Evolutionary conservation across 2,888 invertebrate genomes (phyloP).

Genomic region (Caenorhabditis zanzibari): DNA sequence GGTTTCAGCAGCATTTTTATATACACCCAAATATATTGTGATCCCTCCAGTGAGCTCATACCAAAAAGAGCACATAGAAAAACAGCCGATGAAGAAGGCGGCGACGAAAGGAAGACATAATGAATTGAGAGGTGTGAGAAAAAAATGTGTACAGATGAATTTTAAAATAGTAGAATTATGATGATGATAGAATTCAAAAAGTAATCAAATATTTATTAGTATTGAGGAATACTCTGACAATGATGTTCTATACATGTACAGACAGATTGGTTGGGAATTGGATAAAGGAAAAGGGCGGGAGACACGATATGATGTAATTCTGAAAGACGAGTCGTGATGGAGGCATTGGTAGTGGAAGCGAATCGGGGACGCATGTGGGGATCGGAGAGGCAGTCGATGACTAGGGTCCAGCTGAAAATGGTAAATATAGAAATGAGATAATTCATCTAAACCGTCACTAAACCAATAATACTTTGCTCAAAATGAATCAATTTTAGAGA

Average conservation of each 20-base stretch:
- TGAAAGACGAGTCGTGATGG: conserved; percentile 47
- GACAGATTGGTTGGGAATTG: conserved; percentile 76
- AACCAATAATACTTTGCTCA: too few species aligned
- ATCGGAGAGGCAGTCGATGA: conserved; percentile 80
- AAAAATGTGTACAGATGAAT: conserved; percentile 5
- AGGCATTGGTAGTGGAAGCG: conserved; percentile 54
- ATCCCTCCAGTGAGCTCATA: background rate
- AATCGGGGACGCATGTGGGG: conserved; percentile 80
- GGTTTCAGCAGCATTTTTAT: background rate
- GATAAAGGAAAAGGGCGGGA: conserved; percentile 56
- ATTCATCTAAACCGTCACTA: too few species aligned
- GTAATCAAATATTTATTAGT: conserved; percentile 16
- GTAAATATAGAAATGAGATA: background rate
- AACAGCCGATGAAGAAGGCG: conserved; percentile 6
- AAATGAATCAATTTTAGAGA: too few species aligned
- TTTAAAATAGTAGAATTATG: background rate
- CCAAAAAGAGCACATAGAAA: conserved; percentile 1
- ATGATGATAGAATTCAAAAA: background rate
- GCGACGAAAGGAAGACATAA: conserved; percentile 7
- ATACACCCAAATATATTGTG: background rate
- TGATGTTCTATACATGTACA: conserved; percentile 81
- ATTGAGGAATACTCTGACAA: conserved; percentile 66
- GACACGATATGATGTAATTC: conserved; percentile 58
- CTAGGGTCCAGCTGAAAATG: conserved; percentile 74
- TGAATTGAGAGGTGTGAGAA: conserved; percentile 39